A percentile compares a stretch with the other conserved stretches of the same genome.
Evolutionary conservation across 1,140 invertebrate genomes (phyloP).

Genomic region (Camponotus vicinus): DNA sequence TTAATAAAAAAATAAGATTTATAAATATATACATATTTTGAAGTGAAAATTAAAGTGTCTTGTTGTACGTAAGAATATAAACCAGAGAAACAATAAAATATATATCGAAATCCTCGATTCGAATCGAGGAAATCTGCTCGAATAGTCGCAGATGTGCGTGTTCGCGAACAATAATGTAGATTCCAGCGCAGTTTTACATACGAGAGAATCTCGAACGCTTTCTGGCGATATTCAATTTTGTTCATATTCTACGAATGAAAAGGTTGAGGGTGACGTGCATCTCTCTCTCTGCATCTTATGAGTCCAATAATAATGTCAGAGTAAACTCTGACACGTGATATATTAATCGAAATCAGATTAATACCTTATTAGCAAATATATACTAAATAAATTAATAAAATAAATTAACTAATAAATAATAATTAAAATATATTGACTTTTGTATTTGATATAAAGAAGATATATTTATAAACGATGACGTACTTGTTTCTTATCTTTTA

Average conservation of each 20-base stretch:
- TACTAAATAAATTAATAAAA: neutral
- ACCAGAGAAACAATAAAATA: neutral
- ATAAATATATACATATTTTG: neutral
- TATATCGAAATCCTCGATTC: neutral
- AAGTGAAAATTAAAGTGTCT: too few species aligned
- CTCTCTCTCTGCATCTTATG: neutral
- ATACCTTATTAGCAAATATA: neutral
- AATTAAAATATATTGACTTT: constrained; percentile 4
- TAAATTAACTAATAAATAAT: neutral
- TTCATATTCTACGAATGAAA: neutral
- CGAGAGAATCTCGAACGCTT: constrained; percentile 34
- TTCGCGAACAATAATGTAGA: constrained; percentile 35
- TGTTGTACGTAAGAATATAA: neutral
- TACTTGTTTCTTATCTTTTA: too few species aligned
- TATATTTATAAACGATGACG: too few species aligned
- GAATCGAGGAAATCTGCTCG: neutral
- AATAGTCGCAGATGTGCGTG: neutral
- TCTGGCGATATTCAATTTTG: neutral
- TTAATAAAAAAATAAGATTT: neutral
- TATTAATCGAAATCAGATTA: constrained; percentile 1
- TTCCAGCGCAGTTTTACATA: constrained; percentile 33
- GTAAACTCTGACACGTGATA: neutral
- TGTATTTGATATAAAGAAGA: neutral
- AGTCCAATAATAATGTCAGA: neutral
- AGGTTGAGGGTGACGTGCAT: neutral